Evolutionary conservation across 53 echinoderm and acorn worm species (phyloP).

Genomic region (Actinopyga echinites): DNA sequence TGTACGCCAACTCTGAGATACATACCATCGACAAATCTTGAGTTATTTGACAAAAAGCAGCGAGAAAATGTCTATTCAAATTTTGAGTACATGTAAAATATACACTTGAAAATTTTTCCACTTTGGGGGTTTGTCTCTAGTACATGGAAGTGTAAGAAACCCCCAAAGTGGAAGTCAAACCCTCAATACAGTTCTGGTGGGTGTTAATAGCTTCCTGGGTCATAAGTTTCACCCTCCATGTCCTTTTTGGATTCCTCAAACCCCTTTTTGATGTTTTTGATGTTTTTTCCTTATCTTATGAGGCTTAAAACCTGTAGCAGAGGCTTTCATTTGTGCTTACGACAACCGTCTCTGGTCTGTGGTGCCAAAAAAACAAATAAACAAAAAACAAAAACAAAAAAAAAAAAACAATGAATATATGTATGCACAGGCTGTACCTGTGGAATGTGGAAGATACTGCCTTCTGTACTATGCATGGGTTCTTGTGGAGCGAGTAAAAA

Average conservation of each 20-base stretch:
- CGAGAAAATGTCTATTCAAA: not conserved
- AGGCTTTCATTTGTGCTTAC: not conserved
- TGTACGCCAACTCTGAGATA: not conserved
- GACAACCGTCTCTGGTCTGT: not conserved
- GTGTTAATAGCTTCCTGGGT: not conserved
- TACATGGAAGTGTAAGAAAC: too few species aligned
- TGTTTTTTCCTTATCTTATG: not conserved
- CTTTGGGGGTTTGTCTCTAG: too few species aligned
- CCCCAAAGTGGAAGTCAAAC: not conserved
- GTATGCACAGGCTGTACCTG: too few species aligned
- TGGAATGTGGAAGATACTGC: too few species aligned
- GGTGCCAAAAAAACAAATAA: not conserved
- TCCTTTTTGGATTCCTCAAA: slow-evolving; percentile 21
- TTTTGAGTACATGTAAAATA: not conserved
- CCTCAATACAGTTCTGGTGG: not conserved
- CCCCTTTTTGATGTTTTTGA: not conserved
- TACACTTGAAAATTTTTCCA: too few species aligned
- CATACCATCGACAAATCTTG: not conserved
- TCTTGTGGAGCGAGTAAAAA: too few species aligned
- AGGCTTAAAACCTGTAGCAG: not conserved
- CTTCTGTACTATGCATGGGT: too few species aligned
- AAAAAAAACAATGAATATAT: too few species aligned
- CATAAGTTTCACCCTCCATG: not conserved
- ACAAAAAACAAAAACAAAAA: too few species aligned
- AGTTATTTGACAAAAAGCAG: not conserved